Evolutionary conservation across 2,888 invertebrate genomes (phyloP), one percentile per base, ranked within the genome.

Genomic region (Zele albiditarsus): DNA sequence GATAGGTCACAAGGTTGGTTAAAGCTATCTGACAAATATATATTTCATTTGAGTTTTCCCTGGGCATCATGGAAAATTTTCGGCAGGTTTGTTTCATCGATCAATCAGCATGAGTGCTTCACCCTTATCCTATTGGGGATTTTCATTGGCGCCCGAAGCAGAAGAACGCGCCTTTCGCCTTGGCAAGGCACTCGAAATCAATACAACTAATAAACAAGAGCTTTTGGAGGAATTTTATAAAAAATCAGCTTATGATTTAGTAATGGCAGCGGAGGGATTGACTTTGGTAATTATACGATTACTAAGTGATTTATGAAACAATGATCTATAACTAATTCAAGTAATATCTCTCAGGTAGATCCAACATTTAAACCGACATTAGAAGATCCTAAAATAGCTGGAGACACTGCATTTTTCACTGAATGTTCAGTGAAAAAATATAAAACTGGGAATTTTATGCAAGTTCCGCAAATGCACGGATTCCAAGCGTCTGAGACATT

Each of bases 81-180:
- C 23, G 2, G 0, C 42, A 86, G 92, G 91, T 20, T 83, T 92
- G 49, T 92, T 91, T 75, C 91, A 91, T 76, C 90, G 90, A 87
- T 90, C 90, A 0, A 91, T 92, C 74, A 89, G 91, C 10, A 91
- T 91, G 82, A 92, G 92, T n/a, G 92, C 91, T 0, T 90, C 91
- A 0, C 89, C 91, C 10, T 80, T 92, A 57, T 82, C 89, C 53
- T 89, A 88, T n/a, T 92, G 91, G 91, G 91, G 91, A 57, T 89
- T 89, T 71, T 71, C 72, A 6, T 31, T 72, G 6, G 68, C 71
- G 4, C 8, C 27, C 5, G 25, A 66, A 12, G 71, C 78, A 6
- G 5, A 73, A n/a, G 0, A 4, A 6, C 63, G 25, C n/a, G 90
- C 90, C 2, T 77, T 79, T 38, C 86, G 84, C 71, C 88, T 92